phyloP scores from a whole-genome alignment of 2,888 invertebrate species.

The Nyleta sp. region DNA sequence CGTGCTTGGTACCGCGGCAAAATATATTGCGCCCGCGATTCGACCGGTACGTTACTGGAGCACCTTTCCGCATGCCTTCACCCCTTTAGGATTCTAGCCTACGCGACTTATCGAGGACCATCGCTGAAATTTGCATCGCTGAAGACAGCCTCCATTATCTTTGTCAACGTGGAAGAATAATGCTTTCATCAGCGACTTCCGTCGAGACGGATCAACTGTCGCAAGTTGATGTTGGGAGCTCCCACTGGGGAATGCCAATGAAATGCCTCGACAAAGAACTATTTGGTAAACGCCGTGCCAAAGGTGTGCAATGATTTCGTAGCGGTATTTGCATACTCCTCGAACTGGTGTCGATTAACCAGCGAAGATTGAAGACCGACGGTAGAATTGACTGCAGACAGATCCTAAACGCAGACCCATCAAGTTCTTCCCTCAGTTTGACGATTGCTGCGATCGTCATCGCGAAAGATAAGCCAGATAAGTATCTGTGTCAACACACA shows the following conservation, averaged over 20 bases:
- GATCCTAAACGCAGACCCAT: no score
- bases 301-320: no score
- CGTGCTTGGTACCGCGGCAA: slow-evolving; percentile 70
- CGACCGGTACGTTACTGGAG: slow-evolving; percentile 51
- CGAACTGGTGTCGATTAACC: no score
- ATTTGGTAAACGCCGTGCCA: no score
- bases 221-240: background rate
- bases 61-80: slow-evolving; percentile 45
- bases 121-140: slow-evolving; percentile 9
- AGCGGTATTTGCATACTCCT: no score
- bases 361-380: no score
- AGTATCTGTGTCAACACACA: slow-evolving; percentile 16
- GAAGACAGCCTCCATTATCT: background rate
- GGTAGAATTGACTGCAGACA: no score
- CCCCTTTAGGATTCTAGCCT: slow-evolving; percentile 14
- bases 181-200: no score
- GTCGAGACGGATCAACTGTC: background rate
- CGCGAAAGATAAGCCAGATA: slow-evolving; percentile 28
- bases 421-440: no score
- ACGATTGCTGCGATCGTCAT: no score
- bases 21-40: slow-evolving; percentile 62
- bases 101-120: background rate
- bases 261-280: no score
- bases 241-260: no score
- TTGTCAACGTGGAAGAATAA: background rate